Percentiles rank a stretch among this genome's conserved stretches.
These are phyloP conservation scores for Ochropleura plecta DNA, from an alignment of 2,888 invertebrate genomes.

Conservation along the genomic window DNA sequence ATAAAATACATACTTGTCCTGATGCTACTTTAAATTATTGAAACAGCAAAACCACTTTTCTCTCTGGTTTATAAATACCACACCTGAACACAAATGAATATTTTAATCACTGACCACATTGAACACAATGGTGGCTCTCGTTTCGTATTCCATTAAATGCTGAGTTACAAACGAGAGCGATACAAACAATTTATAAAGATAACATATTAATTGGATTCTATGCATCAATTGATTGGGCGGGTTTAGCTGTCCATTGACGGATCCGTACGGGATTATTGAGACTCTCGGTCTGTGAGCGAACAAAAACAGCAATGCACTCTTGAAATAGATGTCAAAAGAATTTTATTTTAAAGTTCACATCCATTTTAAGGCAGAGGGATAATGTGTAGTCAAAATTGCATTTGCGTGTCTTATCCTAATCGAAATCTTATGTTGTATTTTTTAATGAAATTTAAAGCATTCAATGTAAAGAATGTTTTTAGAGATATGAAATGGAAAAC, in stretches of 20 bases:
- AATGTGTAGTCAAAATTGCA: background rate
- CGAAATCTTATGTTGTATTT: no score
- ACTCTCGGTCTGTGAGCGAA: constrained; percentile 1
- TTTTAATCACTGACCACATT: constrained; percentile 9
- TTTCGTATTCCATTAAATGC: constrained; percentile 21
- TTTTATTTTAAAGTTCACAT: background rate
- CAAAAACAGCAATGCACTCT: constrained; percentile 20
- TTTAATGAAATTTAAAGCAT: background rate
- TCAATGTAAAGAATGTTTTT: background rate
- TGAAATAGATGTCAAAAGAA: background rate
- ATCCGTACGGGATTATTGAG: constrained; percentile 34
- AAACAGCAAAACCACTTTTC: background rate
- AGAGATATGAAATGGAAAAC: background rate
- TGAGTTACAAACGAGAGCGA: background rate
- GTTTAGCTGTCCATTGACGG: constrained; percentile 30
- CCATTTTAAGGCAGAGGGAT: background rate
- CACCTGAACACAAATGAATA: background rate
- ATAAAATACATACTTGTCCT: background rate
- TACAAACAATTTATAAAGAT: constrained; percentile 36
- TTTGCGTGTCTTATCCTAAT: background rate
- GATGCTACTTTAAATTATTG: background rate
- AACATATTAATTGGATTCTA: constrained; percentile 45
- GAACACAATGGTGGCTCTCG: background rate
- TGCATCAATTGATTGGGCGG: constrained; percentile 18
- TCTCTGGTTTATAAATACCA: background rate